Evolutionary conservation across 1,140 invertebrate genomes (phyloP).

Genomic region (Trinorchestia longiramus): DNA sequence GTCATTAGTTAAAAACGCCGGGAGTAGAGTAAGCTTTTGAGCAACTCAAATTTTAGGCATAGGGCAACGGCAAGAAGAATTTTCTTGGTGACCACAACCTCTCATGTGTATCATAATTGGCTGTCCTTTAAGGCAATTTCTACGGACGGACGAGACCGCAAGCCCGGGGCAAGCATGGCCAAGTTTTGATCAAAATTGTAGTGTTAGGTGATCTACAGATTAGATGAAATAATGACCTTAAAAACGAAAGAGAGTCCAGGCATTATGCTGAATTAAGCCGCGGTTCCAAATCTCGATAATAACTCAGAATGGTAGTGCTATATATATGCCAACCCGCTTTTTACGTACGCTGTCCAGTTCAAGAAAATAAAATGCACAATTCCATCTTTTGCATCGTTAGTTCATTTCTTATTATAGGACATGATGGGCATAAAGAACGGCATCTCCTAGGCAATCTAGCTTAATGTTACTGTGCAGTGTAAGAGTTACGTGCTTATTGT

Average conservation of each 20-base stretch:
- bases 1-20: slow-evolving; percentile 47
- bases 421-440: slow-evolving; percentile 22
- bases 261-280: slow-evolving; percentile 47
- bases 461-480: not conserved
- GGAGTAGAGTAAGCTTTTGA: slow-evolving; percentile 44
- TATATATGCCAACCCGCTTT: slow-evolving; percentile 25
- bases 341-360: not conserved
- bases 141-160: slow-evolving; percentile 12
- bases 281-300: slow-evolving; percentile 50
- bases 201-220: slow-evolving; percentile 52
- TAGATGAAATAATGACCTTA: slow-evolving; percentile 54
- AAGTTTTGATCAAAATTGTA: slow-evolving; percentile 37
- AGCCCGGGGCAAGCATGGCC: slow-evolving; percentile 18
- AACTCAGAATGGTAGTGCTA: not conserved
- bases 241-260: slow-evolving; percentile 41
- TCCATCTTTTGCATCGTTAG: slow-evolving; percentile 44
- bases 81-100: slow-evolving; percentile 46
- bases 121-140: slow-evolving; percentile 47
- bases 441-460: slow-evolving; percentile 16
- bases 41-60: slow-evolving; percentile 48
- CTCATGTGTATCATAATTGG: slow-evolving; percentile 33
- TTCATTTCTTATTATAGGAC: slow-evolving; percentile 34
- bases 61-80: slow-evolving; percentile 12
- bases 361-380: slow-evolving; percentile 41
- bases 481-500: not conserved